phyloP scores from a whole-genome alignment of 2,888 invertebrate species.

The Noctua janthe region DNA sequence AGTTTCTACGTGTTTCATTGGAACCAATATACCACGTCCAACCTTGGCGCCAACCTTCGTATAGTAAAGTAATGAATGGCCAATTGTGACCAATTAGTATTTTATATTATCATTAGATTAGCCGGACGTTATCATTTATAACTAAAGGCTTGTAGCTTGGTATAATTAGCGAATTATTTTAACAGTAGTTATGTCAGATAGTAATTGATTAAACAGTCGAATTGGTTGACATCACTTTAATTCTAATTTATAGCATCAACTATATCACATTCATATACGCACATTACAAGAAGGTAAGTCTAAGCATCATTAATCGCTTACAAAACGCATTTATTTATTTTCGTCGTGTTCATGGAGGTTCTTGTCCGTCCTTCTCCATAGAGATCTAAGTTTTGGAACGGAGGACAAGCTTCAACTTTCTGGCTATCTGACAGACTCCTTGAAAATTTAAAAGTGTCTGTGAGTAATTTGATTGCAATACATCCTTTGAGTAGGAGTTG shows the following conservation, averaged over 20 bases:
- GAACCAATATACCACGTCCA: slow-evolving; percentile 45
- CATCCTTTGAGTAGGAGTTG: not conserved
- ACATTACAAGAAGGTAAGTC: not conserved
- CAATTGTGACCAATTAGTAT: slow-evolving; percentile 58
- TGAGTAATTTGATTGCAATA: not conserved
- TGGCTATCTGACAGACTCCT: not conserved
- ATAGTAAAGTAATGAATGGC: slow-evolving; percentile 38
- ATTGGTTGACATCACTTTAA: slow-evolving; percentile 14
- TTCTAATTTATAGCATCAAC: not conserved
- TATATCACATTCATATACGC: not conserved
- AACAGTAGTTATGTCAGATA: slow-evolving; percentile 27
- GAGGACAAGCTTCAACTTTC: not conserved
- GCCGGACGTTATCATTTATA: slow-evolving; percentile 35
- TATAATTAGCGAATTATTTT: slow-evolving; percentile 38
- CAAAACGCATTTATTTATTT: not conserved
- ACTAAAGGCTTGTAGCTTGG: slow-evolving; percentile 24
- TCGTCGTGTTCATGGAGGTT: not conserved
- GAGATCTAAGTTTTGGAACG: not conserved
- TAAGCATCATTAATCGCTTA: too few species aligned
- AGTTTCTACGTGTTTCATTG: slow-evolving; percentile 30
- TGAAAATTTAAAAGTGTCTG: not conserved
- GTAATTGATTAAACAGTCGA: slow-evolving; percentile 8
- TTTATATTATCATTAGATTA: slow-evolving; percentile 45
- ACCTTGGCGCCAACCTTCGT: slow-evolving; percentile 56
- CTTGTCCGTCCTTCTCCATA: not conserved